Evolutionary conservation across 2,113 vertebrate genomes (phyloP).

Genomic region (Geococcyx californianus): DNA sequence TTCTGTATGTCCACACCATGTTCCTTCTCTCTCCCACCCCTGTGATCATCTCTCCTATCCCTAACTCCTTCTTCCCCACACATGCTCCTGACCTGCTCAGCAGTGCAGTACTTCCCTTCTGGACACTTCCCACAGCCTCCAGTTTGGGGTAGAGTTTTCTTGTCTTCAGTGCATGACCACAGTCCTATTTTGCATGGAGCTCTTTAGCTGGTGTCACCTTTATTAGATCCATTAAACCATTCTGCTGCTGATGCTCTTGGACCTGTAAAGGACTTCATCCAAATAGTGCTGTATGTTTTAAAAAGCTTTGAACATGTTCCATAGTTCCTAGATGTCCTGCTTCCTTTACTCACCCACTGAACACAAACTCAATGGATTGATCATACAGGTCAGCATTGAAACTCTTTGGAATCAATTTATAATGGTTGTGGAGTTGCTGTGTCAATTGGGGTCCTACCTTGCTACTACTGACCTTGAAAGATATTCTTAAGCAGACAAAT

Average conservation of each 20-base stretch:
- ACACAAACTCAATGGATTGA: neutral
- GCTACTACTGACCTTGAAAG: neutral
- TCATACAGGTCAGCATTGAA: neutral
- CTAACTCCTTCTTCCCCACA: neutral
- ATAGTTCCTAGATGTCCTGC: neutral
- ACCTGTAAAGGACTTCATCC: neutral
- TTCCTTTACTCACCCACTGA: neutral
- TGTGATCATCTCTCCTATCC: neutral
- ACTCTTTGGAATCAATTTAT: neutral
- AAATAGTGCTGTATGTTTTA: neutral
- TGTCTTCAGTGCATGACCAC: neutral
- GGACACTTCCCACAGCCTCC: neutral
- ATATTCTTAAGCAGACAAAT: neutral
- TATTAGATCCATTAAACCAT: neutral
- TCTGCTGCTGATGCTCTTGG: neutral
- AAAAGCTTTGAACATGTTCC: neutral
- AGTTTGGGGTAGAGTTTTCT: neutral
- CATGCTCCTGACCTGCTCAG: neutral
- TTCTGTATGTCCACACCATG: neutral
- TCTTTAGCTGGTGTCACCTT: neutral
- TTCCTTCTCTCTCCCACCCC: neutral
- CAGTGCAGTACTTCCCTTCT: neutral
- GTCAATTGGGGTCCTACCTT: neutral
- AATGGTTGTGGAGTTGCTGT: neutral
- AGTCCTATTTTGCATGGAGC: neutral